phyloP scores from a whole-genome alignment of 2,888 invertebrate genomes.

The Masnerella sp. region DNA sequence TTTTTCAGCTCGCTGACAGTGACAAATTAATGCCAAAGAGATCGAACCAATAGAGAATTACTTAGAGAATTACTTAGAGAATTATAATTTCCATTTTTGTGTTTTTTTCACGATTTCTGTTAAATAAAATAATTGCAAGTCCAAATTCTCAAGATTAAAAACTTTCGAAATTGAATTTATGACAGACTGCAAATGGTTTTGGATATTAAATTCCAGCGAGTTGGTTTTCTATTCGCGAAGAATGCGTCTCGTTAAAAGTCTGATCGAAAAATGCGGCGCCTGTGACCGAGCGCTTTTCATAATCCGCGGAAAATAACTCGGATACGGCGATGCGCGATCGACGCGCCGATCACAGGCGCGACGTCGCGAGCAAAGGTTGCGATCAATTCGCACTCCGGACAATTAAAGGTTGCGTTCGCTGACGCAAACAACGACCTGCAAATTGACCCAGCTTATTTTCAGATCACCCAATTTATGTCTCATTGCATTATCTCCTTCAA shows the following conservation, averaged over 20 bases:
- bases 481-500: conserved; percentile 35
- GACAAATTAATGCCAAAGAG: conserved; percentile 1
- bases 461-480: conserved; percentile 64
- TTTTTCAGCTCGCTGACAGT: conserved; percentile 4
- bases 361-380: conserved; percentile 29
- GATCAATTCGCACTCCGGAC: conserved; percentile 47
- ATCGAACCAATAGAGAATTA: neutral
- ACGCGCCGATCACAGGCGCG: conserved; percentile 1
- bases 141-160: no score
- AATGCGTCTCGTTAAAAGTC: conserved; percentile 20
- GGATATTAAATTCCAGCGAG: no score
- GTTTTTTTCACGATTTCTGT: no score
- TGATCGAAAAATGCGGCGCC: conserved; percentile 20
- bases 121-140: no score
- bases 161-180: no score
- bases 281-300: conserved; percentile 22
- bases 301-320: conserved; percentile 18
- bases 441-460: conserved; percentile 70
- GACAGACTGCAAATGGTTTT: no score
- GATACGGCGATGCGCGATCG: conserved; percentile 25
- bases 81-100: no score
- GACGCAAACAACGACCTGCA: conserved; percentile 75
- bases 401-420: conserved; percentile 65
- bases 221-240: conserved; percentile 8
- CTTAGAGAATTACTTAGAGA: no score